Base-by-base conservation (phyloP, 2,113 vertebrate genomes). In the Apeltes quadracus region DNA sequence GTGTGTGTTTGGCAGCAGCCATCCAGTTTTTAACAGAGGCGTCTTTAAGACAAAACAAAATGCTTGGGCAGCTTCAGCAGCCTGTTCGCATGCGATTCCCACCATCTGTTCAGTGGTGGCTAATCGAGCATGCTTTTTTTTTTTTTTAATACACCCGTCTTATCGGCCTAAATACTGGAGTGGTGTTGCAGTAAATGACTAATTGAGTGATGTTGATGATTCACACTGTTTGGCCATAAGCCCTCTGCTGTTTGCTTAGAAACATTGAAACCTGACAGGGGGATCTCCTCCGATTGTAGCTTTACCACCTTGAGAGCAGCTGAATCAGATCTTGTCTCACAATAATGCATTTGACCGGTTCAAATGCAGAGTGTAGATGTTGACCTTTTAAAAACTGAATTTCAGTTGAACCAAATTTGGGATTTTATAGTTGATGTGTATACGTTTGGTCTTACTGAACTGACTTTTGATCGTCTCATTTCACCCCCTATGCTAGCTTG, bases 1-100 rank as follows among this genome's bases (percentile, higher is more conserved):
- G 29, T 29, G 48, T 55, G 69, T 67, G 56, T 68, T 82, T 61
- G 77, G 83, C 78, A 71, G 70, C 67, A 79, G 75, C 86, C 68
- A 70, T 83, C 72, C 58, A 59, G 66, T 54, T 15, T 50, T 15
- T 50, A 74, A 84, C 84, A 88, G 78, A 79, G 76, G 73, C n/a
- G 12, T 76, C 84, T 88, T 86, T 89, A 83, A 80, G 62, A 76
- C 51, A 76, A 78, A 73, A 78, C 71, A 81, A 85, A 78, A 72
- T 46, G 34, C n/a, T n/a, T n/a, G n/a, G n/a, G n/a, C n/a, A n/a
- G 55, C 77, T 62, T 53, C 54, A 32, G 68, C 61, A 81, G 75
- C 58, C 75, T 85, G 81, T 81, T 72, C 78, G 61, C 80, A 75
- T 87, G 83, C 66, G 84, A 86, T 68, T 71, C 55, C 65, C 67